Conservation (phyloP, 2,888 invertebrate species). For the Chrysopilus asiliformis region DNA sequence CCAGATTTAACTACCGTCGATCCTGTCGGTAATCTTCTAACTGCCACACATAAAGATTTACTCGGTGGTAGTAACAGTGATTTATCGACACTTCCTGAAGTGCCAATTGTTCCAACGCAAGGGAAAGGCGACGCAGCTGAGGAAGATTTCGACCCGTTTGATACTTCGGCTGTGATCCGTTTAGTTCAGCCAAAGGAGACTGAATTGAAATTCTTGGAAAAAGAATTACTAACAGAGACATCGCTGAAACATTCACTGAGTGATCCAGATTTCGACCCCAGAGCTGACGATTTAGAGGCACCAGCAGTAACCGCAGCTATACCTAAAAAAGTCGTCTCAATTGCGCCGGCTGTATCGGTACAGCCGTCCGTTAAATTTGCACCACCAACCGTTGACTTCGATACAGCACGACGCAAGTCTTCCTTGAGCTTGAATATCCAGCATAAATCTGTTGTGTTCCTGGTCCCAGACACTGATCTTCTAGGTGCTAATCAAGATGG, state of each 20-base stretch:
- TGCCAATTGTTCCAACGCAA: constrained; percentile 46
- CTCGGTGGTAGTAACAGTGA: constrained; percentile 66
- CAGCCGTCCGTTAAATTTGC: constrained; percentile 14
- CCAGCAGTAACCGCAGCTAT: no score
- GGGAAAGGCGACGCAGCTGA: constrained; percentile 23
- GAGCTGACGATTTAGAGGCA: constrained; percentile 51
- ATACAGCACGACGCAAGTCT: constrained; percentile 41
- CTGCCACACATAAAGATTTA: constrained; percentile 46
- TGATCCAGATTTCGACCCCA: constrained; percentile 73
- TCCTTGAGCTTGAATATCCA: constrained; percentile 47
- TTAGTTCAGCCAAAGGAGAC: constrained; percentile 62
- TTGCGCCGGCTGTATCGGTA: no score
- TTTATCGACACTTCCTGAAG: constrained; percentile 51
- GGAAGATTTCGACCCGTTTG: constrained; percentile 67
- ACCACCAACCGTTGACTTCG: constrained; percentile 19
- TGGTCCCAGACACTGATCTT: constrained; percentile 45
- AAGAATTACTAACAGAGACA: constrained; percentile 51
- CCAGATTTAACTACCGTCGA: constrained; percentile 14
- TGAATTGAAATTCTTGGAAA: constrained; percentile 65
- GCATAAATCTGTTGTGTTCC: constrained; percentile 45
- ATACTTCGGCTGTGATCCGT: constrained; percentile 62
- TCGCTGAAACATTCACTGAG: constrained; percentile 41
- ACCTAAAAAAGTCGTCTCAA: no score
- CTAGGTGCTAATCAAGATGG: constrained; percentile 44
- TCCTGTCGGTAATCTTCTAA: constrained; percentile 36